Conservation (phyloP, 2,113 vertebrate genomes). For the Enhydra lutris region DNA sequence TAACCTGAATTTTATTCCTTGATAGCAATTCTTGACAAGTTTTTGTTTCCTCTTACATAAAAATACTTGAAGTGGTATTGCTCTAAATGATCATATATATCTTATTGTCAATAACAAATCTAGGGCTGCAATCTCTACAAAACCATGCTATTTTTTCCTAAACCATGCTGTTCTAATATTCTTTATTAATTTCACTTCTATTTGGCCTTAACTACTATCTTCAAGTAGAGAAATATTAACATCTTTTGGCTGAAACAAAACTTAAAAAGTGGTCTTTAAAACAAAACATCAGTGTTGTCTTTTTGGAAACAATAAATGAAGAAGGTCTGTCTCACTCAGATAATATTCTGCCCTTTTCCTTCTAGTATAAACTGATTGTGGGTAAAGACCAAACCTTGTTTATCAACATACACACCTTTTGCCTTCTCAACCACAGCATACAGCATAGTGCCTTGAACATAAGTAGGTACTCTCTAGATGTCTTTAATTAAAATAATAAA, state of each 20-base stretch:
- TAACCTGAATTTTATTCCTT: not conserved
- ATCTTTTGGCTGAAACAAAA: not conserved
- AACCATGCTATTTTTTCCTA: not conserved
- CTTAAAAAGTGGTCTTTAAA: not conserved
- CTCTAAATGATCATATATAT: not conserved
- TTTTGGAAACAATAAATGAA: not conserved
- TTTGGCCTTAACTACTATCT: not conserved
- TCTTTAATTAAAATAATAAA: not conserved
- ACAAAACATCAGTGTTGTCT: not conserved
- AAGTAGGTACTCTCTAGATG: not conserved
- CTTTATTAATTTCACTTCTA: not conserved
- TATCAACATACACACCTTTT: not conserved
- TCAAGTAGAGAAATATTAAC: not conserved
- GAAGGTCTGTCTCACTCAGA: not conserved
- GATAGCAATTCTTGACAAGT: not conserved
- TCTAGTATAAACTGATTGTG: not conserved
- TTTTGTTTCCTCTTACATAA: not conserved
- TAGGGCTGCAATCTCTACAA: not conserved
- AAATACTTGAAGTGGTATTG: not conserved
- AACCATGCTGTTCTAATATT: not conserved
- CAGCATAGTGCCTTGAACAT: not conserved
- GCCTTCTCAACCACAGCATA: not conserved
- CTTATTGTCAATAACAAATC: not conserved
- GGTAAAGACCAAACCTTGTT: not conserved
- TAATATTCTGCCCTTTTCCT: not conserved